Evolutionary conservation across 2,797 vertebrate genomes (phyloP).

Genomic region (Alectoris magna): DNA sequence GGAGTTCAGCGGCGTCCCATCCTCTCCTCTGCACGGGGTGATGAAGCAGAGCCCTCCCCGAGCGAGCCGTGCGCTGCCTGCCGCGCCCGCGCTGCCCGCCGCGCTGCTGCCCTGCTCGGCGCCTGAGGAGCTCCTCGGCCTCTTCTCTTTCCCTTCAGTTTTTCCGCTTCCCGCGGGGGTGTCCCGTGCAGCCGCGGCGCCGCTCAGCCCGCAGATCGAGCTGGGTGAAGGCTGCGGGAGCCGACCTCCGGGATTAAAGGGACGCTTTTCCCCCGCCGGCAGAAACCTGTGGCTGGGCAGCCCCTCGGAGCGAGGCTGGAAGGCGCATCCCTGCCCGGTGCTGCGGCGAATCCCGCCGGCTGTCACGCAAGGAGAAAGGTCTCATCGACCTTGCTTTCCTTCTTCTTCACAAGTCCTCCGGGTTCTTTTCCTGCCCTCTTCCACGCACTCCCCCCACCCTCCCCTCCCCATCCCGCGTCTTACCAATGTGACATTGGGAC

Average conservation of each 20-base stretch:
- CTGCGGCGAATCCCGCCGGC: not conserved
- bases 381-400: constrained; percentile 22
- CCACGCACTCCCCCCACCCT: not conserved
- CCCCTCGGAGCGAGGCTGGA: not conserved
- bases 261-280: not conserved
- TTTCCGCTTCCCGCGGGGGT: not conserved
- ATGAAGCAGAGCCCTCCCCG: constrained; percentile 17
- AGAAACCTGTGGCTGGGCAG: constrained; percentile 33
- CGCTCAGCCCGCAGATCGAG: not conserved
- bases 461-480: not conserved
- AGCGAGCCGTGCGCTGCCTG: constrained; percentile 4
- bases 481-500: not conserved
- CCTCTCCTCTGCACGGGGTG: not conserved
- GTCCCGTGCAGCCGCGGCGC: not conserved
- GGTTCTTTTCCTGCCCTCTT: not conserved
- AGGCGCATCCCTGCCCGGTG: not conserved
- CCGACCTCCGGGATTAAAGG: not conserved
- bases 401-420: not conserved
- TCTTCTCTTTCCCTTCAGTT: not conserved
- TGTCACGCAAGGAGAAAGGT: not conserved
- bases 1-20: constrained; percentile 43
- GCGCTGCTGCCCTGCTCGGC: not conserved
- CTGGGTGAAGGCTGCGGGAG: not conserved
- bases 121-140: not conserved
- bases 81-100: not conserved